Percentiles rank a stretch among this genome's conserved stretches.
Conservation (phyloP, 2,113 vertebrate species). For the Myotis brandtii region DNA sequence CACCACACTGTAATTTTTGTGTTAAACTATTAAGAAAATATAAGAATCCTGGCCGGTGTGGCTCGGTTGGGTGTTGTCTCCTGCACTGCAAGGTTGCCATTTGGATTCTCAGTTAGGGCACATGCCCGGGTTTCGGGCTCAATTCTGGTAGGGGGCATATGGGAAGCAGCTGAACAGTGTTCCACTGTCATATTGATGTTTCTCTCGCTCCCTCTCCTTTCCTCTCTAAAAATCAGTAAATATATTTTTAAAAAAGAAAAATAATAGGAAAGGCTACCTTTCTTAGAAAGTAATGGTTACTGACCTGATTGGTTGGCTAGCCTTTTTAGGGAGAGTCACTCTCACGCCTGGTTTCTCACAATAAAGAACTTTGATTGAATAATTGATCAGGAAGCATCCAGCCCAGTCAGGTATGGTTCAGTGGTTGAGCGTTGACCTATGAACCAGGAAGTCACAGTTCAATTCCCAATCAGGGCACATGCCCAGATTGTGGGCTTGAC, state of each 20-base stretch:
- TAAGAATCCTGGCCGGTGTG: not conserved
- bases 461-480: no score
- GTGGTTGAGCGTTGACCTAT: no score
- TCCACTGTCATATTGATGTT: not conserved
- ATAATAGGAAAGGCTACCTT: not conserved
- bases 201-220: not conserved
- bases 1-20: not conserved
- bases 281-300: not conserved
- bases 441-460: no score
- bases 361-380: not conserved
- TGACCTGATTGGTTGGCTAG: not conserved
- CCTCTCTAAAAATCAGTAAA: not conserved
- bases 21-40: not conserved
- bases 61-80: not conserved
- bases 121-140: not conserved
- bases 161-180: not conserved
- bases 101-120: not conserved
- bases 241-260: not conserved
- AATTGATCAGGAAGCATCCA: not conserved
- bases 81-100: not conserved
- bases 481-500: no score
- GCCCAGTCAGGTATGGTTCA: no score
- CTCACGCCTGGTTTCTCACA: no score
- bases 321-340: not conserved
- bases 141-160: not conserved